Base-by-base conservation (phyloP, 2,113 vertebrate genomes). In the Ophthalmolycus amberensis region DNA sequence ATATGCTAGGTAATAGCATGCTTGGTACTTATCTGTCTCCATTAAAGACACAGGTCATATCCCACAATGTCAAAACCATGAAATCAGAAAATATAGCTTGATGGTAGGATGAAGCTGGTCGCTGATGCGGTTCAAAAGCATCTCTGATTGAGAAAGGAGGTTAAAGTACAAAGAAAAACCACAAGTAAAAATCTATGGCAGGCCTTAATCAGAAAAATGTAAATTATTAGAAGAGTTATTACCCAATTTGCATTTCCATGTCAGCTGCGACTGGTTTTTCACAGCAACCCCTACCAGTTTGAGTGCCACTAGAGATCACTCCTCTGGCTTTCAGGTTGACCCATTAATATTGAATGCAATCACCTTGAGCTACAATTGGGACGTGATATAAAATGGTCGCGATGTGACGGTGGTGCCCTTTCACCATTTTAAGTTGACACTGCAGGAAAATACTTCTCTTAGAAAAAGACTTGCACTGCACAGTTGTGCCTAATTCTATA, bases 31-130 rank as follows among this genome's bases (percentile, higher is more conserved):
- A 93, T 93, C 82, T 84, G 62, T 90, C 87, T 80, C 88, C 85
- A 82, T 91, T 91, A 82, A 75, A 87, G 85, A 89, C 75, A 82
- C 82, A 83, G 88, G 87, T 92, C 86, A 90, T 88, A 88, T 89
- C 91, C 85, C 71, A 66, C 79, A 90, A 88, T 87, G 83, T 91
- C 86, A 88, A 88, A 91, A 84, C 85, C 79, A 82, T 90, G 88
- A 90, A 76, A 87, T 86, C 58, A 82, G 71, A 91, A 83, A 77
- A 89, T 75, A 80, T 27, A 68, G 82, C 76, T 52, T 72, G 64
- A 75, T 73, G 64, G 60, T 10, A 5, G 40, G 50, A 48, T 69
- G 40, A 44, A 46, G 32, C 68, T 22, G 11, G 73, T 10, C 5
- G 9, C 68, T 73, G 72, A 56, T 82, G 56, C 62, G 38, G 46